These are phyloP conservation scores for Lerista edwardsae DNA, from an alignment of 2,797 vertebrate genomes.

Conservation along the genomic window DNA sequence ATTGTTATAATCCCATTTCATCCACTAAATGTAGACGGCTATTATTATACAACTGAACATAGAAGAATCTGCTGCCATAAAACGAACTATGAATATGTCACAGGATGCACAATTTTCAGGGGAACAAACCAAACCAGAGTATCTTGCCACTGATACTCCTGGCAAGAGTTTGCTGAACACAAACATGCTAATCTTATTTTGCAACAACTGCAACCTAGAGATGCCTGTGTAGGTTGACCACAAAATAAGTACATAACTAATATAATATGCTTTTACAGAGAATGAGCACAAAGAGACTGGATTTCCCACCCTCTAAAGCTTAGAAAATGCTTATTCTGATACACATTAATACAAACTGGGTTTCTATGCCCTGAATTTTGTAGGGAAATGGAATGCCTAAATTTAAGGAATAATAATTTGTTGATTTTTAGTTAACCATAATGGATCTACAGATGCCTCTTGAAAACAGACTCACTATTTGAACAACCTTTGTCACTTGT, in stretches of 20 bases:
- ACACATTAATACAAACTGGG: not conserved
- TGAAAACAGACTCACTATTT: too few relatives aligned
- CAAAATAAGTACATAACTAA: too few relatives aligned
- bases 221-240: not conserved
- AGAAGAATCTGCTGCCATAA: not conserved
- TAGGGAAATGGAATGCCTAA: too few relatives aligned
- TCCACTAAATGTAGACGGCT: not conserved
- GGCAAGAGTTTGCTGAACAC: not conserved
- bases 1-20: not conserved
- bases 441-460: too few relatives aligned
- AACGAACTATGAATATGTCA: not conserved
- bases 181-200: not conserved
- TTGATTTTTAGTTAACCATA: not conserved
- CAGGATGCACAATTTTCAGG: not conserved
- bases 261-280: not conserved
- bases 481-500: too few relatives aligned
- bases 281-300: not conserved
- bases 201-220: not conserved
- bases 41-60: not conserved
- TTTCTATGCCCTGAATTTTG: not conserved
- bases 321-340: not conserved
- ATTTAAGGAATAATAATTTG: not conserved
- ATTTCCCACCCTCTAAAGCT: too few relatives aligned
- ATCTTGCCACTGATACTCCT: not conserved
- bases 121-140: not conserved